Evolutionary conservation across 37 sponge, comb jelly and placozoan species (phyloP).

Genomic region (Mnemiopsis leidyi): DNA sequence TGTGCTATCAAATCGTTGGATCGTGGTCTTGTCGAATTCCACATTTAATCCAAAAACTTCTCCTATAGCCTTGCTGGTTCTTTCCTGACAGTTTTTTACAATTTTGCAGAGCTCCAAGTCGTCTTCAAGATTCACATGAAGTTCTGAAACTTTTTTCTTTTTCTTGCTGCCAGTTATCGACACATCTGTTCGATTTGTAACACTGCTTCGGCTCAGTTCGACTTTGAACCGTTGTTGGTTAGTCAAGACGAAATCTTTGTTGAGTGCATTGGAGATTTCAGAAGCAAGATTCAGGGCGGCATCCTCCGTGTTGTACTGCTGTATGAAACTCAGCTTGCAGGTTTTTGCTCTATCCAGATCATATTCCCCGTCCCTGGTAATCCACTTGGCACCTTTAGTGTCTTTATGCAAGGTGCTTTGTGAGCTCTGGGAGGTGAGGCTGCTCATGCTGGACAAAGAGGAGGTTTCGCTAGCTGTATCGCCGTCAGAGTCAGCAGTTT

Average conservation of each 20-base stretch:
- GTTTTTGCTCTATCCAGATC: neutral
- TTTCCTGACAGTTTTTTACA: neutral
- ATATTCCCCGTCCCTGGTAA: neutral
- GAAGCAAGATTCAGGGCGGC: neutral
- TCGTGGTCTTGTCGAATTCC: neutral
- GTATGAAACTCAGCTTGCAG: neutral
- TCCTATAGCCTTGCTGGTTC: neutral
- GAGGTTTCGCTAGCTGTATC: neutral
- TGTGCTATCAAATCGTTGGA: neutral
- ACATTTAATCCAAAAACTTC: neutral
- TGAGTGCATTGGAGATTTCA: neutral
- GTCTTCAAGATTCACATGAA: neutral
- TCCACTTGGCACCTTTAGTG: too few species aligned
- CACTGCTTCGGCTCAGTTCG: neutral
- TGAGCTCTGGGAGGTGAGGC: neutral
- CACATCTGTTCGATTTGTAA: neutral
- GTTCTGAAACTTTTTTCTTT: neutral
- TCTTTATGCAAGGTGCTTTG: neutral
- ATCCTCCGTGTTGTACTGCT: neutral
- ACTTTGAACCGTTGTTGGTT: neutral
- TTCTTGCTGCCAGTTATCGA: neutral
- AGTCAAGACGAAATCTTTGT: neutral
- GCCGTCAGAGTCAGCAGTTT: neutral
- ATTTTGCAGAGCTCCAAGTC: neutral
- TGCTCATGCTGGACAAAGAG: neutral